phyloP scores from a whole-genome alignment of 2,888 invertebrate genomes.

The Lithophane socia region DNA sequence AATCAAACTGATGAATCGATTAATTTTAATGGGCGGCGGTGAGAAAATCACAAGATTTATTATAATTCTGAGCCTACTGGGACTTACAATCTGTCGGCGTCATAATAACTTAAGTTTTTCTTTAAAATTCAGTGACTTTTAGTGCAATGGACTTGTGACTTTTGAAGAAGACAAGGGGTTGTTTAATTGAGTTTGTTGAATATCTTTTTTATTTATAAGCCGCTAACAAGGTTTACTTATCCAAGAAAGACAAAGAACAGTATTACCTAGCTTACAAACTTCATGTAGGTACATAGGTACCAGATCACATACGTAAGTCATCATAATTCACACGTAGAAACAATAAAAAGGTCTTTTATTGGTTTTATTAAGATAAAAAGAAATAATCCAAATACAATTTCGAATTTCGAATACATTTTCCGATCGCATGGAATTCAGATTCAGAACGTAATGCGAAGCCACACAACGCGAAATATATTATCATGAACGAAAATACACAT shows the following conservation, averaged over 20 bases:
- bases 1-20: slow-evolving; percentile 38
- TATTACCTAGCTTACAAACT: too few species aligned
- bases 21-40: slow-evolving; percentile 7
- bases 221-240: neutral
- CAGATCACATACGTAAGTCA: too few species aligned
- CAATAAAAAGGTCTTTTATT: too few species aligned
- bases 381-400: neutral
- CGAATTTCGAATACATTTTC: neutral
- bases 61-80: slow-evolving; percentile 21
- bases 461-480: slow-evolving; percentile 16
- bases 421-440: slow-evolving; percentile 14
- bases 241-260: neutral
- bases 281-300: too few species aligned
- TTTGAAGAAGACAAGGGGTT: slow-evolving; percentile 6
- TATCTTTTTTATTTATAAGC: too few species aligned
- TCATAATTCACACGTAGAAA: too few species aligned
- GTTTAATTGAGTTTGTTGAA: neutral
- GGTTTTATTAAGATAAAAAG: too few species aligned
- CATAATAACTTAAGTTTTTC: slow-evolving; percentile 5
- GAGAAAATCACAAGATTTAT: slow-evolving; percentile 21
- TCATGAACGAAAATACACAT: slow-evolving; percentile 33
- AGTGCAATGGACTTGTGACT: slow-evolving; percentile 27
- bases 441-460: slow-evolving; percentile 17
- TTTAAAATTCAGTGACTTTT: slow-evolving; percentile 8
- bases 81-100: slow-evolving; percentile 21